phyloP scores from a whole-genome alignment of 2,113 vertebrate genomes.

The Opisthocomus hoazin region DNA sequence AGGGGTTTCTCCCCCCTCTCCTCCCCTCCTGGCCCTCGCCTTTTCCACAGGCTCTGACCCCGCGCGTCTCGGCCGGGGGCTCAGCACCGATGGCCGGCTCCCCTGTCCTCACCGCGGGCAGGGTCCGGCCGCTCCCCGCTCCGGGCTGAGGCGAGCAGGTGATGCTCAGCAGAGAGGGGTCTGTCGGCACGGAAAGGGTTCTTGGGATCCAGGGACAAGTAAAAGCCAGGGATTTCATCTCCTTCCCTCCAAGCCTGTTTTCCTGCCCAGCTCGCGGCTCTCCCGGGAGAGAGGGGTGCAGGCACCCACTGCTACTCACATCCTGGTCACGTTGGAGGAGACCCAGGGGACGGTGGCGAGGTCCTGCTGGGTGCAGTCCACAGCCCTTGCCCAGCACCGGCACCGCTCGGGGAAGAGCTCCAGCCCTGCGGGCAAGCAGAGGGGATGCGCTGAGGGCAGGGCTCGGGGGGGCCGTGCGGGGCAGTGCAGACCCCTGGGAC shows the following conservation, averaged over 20 bases:
- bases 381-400: slow-evolving; percentile 28
- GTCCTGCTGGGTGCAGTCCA: slow-evolving; percentile 57
- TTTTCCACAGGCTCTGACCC: fast-evolving
- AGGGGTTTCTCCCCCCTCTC: not conserved
- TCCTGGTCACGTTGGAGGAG: slow-evolving; percentile 56
- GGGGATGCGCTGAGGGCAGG: fast-evolving
- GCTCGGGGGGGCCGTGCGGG: fast-evolving
- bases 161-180: not conserved
- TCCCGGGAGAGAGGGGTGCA: fast-evolving
- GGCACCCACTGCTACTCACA: slow-evolving; percentile 42
- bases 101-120: fast-evolving
- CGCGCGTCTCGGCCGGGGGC: fast-evolving
- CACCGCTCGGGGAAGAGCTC: slow-evolving; percentile 54
- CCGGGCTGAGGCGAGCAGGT: not conserved
- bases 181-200: fast-evolving
- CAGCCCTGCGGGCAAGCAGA: slow-evolving; percentile 19
- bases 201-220: not conserved
- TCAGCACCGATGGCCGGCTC: not conserved
- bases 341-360: slow-evolving; percentile 41
- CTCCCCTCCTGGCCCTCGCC: not conserved
- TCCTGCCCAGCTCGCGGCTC: not conserved
- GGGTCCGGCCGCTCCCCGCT: not conserved
- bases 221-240: not conserved
- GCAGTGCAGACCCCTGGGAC: fast-evolving
- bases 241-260: not conserved